Evolutionary conservation across 2,888 invertebrate genomes (phyloP).

Genomic region (Amphimallon solstitiale): DNA sequence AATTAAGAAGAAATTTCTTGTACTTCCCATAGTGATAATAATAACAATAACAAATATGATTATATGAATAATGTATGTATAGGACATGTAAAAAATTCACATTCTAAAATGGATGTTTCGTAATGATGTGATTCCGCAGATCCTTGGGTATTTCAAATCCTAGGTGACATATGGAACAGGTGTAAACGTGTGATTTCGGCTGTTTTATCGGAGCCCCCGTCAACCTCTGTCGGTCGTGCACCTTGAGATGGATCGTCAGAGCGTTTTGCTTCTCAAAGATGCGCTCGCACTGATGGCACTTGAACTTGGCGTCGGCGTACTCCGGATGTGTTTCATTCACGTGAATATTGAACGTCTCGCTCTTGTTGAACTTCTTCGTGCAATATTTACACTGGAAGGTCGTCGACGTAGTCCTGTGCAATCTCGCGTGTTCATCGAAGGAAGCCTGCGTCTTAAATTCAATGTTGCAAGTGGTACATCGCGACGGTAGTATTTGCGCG

Average conservation of each 20-base stretch:
- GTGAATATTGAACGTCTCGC: conserved; percentile 72
- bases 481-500: conserved; percentile 53
- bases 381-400: conserved; percentile 68
- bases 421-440: conserved; percentile 67
- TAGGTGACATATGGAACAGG: conserved; percentile 69
- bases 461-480: conserved; percentile 70
- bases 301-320: conserved; percentile 58
- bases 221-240: conserved; percentile 66
- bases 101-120: conserved; percentile 59
- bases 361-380: conserved; percentile 70
- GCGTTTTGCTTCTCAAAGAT: conserved; percentile 71
- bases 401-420: conserved; percentile 62
- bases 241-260: conserved; percentile 71
- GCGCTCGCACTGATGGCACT: conserved; percentile 74
- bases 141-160: conserved; percentile 60
- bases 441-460: conserved; percentile 71
- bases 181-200: conserved; percentile 53
- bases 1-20: not conserved
- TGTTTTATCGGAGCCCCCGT: conserved; percentile 25
- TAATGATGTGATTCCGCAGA: conserved; percentile 59
- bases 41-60: not conserved
- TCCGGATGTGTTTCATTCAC: conserved; percentile 69
- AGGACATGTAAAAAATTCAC: not conserved
- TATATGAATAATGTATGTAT: not conserved
- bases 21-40: not conserved